Percentiles rank a stretch among this genome's conserved stretches.
These are phyloP conservation scores for Slavum lentiscoides DNA, from an alignment of 2,888 invertebrate genomes.

Conservation along the genomic window DNA sequence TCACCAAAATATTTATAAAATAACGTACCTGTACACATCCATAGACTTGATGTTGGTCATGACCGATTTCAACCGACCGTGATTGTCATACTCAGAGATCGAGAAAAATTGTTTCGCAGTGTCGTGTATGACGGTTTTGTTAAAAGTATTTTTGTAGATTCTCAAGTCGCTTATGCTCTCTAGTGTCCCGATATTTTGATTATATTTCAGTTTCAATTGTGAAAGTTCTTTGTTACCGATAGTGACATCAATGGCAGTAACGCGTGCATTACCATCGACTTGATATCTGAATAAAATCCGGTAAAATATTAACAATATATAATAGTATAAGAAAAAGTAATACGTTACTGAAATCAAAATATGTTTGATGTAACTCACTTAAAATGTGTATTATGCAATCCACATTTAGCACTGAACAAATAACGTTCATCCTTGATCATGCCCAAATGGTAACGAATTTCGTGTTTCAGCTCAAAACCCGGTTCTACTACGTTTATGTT, in stretches of 20 bases:
- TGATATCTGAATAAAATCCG: conserved; percentile 73
- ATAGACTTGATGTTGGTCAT: conserved; percentile 83
- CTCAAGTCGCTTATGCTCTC: conserved; percentile 85
- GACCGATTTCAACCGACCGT: conserved; percentile 80
- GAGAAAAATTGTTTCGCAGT: conserved; percentile 87
- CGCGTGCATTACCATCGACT: conserved; percentile 89
- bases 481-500: conserved; percentile 87
- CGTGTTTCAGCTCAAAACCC: conserved; percentile 84
- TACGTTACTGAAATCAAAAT: too few relatives aligned
- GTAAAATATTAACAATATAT: too few relatives aligned
- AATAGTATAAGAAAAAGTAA: neutral
- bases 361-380: conserved; percentile 64
- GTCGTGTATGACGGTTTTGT: conserved; percentile 87
- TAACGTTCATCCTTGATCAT: conserved; percentile 84
- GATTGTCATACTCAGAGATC: conserved; percentile 85
- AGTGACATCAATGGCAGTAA: conserved; percentile 84
- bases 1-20: neutral
- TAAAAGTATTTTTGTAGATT: conserved; percentile 83
- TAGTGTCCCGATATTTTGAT: conserved; percentile 83
- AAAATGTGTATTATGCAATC: conserved; percentile 82
- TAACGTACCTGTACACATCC: conserved; percentile 67
- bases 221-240: conserved; percentile 86
- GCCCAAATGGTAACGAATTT: conserved; percentile 88
- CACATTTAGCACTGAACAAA: conserved; percentile 82
- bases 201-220: conserved; percentile 79